These are phyloP conservation scores for Cheirogaleus medius DNA, from an alignment of 2,113 vertebrate genomes.

Conservation along the genomic window DNA sequence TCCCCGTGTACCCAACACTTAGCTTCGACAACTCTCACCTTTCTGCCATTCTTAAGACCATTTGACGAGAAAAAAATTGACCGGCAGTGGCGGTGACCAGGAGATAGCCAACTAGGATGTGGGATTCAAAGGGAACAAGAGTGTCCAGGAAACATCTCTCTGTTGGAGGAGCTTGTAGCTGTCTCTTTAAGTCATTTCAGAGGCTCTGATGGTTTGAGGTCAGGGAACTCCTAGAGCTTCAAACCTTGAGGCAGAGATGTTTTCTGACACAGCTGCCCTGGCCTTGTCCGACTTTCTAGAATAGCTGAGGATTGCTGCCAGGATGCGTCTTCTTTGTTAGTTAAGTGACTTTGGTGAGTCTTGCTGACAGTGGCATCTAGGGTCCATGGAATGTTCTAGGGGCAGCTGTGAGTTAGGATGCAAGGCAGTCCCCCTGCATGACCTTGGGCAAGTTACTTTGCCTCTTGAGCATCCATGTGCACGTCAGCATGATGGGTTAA, in stretches of 20 bases:
- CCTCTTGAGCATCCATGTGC: not conserved
- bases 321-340: not conserved
- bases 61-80: not conserved
- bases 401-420: not conserved
- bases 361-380: not conserved
- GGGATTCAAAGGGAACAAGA: not conserved
- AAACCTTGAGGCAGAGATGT: not conserved
- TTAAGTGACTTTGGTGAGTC: not conserved
- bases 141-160: not conserved
- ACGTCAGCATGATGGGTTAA: not conserved
- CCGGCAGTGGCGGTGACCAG: not conserved
- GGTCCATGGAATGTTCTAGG: not conserved
- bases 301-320: not conserved
- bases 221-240: not conserved
- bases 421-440: accelerated
- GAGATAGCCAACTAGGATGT: not conserved
- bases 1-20: not conserved
- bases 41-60: not conserved
- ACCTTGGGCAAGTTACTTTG: not conserved
- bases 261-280: conserved; percentile 30
- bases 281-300: not conserved
- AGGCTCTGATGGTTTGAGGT: conserved; percentile 19
- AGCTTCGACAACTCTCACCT: too few relatives aligned
- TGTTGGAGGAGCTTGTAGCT: not conserved
- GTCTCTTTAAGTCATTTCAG: conserved; percentile 27